phyloP scores from a whole-genome alignment of 2,797 vertebrate genomes.

The Crocidura indochinensis region DNA sequence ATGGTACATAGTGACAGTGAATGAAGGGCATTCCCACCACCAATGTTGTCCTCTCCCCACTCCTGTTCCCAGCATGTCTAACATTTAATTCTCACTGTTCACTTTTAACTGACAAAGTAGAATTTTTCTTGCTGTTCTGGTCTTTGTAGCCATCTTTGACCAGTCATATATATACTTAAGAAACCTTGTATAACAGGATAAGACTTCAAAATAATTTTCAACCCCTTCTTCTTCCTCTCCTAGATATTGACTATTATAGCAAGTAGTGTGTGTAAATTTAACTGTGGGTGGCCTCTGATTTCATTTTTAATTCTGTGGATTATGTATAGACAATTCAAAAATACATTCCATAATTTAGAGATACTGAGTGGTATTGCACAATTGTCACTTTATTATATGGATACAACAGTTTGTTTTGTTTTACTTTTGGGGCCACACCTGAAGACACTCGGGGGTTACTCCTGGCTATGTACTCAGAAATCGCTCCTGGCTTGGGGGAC shows the following conservation, averaged over 20 bases:
- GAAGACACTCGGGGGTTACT: too few species aligned
- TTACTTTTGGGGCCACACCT: too few species aligned
- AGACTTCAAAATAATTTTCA: slow-evolving; percentile 81
- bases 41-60: too few species aligned
- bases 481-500: too few species aligned
- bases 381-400: slow-evolving; percentile 90
- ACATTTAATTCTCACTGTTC: slow-evolving; percentile 96
- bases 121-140: slow-evolving; percentile 80
- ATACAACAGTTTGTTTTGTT: slow-evolving; percentile 86
- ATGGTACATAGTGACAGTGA: too few species aligned
- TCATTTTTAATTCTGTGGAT: slow-evolving; percentile 90
- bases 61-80: too few species aligned
- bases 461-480: too few species aligned
- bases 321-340: slow-evolving; percentile 91
- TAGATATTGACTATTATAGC: slow-evolving; percentile 88
- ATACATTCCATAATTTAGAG: slow-evolving; percentile 88
- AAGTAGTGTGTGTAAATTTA: slow-evolving; percentile 90
- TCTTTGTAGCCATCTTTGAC: slow-evolving; percentile 81
- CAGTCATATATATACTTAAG: slow-evolving; percentile 81
- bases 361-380: slow-evolving; percentile 90
- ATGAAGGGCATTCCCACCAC: too few species aligned
- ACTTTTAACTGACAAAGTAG: slow-evolving; percentile 93
- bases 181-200: slow-evolving; percentile 85
- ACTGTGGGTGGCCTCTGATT: slow-evolving; percentile 90
- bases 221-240: slow-evolving; percentile 73